Conservation (phyloP, 2,797 vertebrate species). For the Florisuga fusca region DNA sequence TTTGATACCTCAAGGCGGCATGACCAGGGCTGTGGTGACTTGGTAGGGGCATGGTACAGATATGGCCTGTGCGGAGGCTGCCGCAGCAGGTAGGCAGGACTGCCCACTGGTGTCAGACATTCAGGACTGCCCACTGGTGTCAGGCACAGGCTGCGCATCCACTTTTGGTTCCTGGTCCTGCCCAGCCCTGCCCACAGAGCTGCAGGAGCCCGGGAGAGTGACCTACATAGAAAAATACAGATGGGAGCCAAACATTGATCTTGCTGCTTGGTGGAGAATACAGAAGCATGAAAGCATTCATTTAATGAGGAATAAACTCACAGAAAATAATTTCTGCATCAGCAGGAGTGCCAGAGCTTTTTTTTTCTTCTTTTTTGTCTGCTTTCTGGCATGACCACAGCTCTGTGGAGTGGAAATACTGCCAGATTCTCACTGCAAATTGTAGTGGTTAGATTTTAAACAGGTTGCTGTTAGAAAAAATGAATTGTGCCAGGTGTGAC, state of each 20-base stretch:
- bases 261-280: not conserved
- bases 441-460: not conserved
- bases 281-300: not conserved
- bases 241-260: not conserved
- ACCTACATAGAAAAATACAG: not conserved
- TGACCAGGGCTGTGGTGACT: not conserved
- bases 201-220: not conserved
- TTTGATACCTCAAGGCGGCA: no score
- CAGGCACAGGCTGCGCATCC: not conserved
- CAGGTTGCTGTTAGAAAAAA: not conserved
- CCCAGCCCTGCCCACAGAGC: not conserved
- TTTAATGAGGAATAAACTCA: conserved; percentile 3
- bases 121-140: not conserved
- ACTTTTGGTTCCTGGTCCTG: not conserved
- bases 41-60: fast-evolving
- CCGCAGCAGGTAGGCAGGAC: no score
- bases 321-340: not conserved
- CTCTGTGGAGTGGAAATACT: not conserved
- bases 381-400: not conserved
- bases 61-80: fast-evolving
- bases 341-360: not conserved
- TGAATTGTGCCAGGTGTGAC: not conserved
- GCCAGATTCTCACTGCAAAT: not conserved
- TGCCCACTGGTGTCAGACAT: no score
- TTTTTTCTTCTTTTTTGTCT: not conserved